A percentile compares a stretch with the other conserved stretches of the same genome.
Conservation (phyloP, 2,113 vertebrate genomes). For the Sprattus sprattus region DNA sequence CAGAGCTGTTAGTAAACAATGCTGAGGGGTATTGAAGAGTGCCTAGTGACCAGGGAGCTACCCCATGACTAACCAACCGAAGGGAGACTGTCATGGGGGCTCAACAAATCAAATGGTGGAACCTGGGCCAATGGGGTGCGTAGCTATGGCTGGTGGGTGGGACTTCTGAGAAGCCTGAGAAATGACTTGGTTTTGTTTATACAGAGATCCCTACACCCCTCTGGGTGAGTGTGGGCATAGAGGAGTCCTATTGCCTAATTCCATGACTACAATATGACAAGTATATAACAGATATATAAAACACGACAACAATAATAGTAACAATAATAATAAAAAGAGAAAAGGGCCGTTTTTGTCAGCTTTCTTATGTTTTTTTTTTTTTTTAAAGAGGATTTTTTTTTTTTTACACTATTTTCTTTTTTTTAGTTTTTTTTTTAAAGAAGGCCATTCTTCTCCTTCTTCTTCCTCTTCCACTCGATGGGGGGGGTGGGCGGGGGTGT, state of each 20-base stretch:
- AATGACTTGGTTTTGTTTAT: neutral
- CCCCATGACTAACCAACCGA: neutral
- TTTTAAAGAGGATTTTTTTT: neutral
- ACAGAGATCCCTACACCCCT: neutral
- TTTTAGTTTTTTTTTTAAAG: neutral
- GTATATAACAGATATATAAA: neutral
- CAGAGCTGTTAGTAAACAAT: neutral
- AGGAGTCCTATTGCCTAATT: neutral
- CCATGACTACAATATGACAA: neutral
- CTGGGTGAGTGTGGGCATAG: neutral
- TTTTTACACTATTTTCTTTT: neutral
- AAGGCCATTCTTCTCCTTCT: neutral
- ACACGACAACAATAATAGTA: constrained; percentile 6
- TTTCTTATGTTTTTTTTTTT: constrained; percentile 51
- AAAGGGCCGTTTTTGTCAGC: neutral
- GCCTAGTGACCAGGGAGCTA: neutral
- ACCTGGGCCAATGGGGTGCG: neutral
- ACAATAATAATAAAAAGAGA: constrained; percentile 1
- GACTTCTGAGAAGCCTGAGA: neutral
- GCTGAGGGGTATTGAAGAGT: too few relatives aligned
- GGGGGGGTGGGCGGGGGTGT: neutral
- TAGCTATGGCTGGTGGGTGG: neutral
- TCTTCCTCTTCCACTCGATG: neutral
- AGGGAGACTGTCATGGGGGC: neutral
- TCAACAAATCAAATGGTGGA: neutral